Conservation (phyloP, 2,113 vertebrate genomes). For the Grantiella picta region DNA sequence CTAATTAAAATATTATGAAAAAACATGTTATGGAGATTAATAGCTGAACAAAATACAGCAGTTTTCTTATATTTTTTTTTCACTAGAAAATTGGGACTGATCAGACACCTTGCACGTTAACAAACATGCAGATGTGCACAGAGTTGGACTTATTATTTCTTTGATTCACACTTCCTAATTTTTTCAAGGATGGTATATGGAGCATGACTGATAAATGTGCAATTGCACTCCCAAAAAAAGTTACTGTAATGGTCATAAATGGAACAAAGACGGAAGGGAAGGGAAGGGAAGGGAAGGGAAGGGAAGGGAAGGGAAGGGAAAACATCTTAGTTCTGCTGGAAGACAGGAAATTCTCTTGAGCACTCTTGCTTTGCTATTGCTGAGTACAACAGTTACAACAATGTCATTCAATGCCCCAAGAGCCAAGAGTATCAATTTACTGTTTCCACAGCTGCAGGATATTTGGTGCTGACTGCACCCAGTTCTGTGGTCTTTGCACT, state of each 20-base stretch:
- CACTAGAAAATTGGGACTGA: background rate
- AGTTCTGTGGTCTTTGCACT: conserved; percentile 66
- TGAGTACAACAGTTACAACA: conserved; percentile 42
- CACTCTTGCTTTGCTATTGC: background rate
- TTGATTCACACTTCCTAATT: background rate
- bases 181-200: background rate
- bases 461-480: conserved; percentile 73
- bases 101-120: background rate
- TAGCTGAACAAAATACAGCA: background rate
- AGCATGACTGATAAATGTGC: background rate
- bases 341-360: background rate
- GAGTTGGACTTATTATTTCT: background rate
- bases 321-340: background rate
- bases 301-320: background rate
- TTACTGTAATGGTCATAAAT: background rate
- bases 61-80: background rate
- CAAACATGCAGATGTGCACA: fast-evolving
- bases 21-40: background rate
- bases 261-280: background rate
- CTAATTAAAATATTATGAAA: background rate
- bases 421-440: conserved; percentile 75
- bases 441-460: conserved; percentile 81
- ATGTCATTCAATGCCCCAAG: conserved; percentile 51
- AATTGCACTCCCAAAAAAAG: background rate
- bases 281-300: no score